These are phyloP conservation scores for Dynastes grantii DNA, from an alignment of 2,888 invertebrate species.

Conservation along the genomic window DNA sequence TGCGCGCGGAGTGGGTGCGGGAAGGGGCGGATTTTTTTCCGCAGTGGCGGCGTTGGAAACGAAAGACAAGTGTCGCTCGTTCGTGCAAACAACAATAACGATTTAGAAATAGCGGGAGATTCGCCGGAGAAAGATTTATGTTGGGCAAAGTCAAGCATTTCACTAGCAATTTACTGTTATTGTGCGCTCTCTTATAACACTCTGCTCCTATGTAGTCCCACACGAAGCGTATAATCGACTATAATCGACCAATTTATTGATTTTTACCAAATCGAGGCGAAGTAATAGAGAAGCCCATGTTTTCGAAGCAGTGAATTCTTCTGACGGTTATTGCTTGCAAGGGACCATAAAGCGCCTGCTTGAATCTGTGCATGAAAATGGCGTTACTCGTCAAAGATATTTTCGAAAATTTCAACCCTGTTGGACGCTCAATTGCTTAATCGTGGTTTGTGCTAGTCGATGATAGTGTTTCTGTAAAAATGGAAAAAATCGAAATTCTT, in stretches of 20 bases:
- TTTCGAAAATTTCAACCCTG: no score
- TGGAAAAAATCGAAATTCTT: no score
- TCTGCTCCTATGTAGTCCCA: constrained; percentile 3
- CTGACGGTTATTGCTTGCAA: no score
- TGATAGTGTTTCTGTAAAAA: no score
- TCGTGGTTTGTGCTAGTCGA: no score
- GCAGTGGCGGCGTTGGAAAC: neutral
- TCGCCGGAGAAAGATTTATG: constrained; percentile 45
- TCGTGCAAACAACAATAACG: constrained; percentile 45
- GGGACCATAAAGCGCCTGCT: no score
- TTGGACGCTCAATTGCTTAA: no score
- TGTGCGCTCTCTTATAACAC: constrained; percentile 31
- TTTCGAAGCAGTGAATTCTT: neutral
- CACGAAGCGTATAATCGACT: neutral
- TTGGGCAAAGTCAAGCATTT: constrained; percentile 36
- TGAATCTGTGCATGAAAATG: no score
- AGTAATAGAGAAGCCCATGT: constrained; percentile 29
- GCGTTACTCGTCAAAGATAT: no score
- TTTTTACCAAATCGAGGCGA: constrained; percentile 41
- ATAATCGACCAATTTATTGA: constrained; percentile 42
- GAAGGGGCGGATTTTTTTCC: constrained; percentile 9
- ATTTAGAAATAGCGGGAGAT: constrained; percentile 40
- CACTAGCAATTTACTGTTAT: constrained; percentile 49
- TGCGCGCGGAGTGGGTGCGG: neutral
- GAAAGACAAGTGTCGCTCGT: constrained; percentile 27